These are phyloP conservation scores for Leptoclinus maculatus DNA, from an alignment of 2,797 vertebrate genomes.

Conservation along the genomic window DNA sequence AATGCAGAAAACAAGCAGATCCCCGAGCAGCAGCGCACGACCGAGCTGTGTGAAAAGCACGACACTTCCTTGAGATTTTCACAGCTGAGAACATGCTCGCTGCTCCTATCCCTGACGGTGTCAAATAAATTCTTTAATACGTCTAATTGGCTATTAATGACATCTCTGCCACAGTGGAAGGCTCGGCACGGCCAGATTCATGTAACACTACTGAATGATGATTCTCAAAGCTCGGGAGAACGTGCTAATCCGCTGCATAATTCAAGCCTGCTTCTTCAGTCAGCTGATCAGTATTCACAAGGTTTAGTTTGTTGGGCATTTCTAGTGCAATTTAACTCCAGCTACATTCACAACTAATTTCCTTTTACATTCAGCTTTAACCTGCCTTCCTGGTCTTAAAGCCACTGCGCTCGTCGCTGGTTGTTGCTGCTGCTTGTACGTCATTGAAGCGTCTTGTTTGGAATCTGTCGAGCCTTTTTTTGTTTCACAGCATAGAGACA, in stretches of 20 bases:
- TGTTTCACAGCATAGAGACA: slow-evolving; percentile 65
- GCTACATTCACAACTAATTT: slow-evolving; percentile 13
- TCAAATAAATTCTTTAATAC: slow-evolving; percentile 40
- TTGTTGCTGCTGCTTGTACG: slow-evolving; percentile 36
- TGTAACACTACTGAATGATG: slow-evolving; percentile 58
- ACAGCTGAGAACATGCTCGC: slow-evolving; percentile 17
- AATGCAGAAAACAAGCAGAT: slow-evolving; percentile 60
- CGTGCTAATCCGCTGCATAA: slow-evolving; percentile 68
- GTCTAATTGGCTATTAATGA: slow-evolving; percentile 75
- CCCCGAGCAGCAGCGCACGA: slow-evolving; percentile 55
- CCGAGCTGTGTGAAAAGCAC: slow-evolving; percentile 18
- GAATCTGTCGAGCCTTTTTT: slow-evolving; percentile 50
- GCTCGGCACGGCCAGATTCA: slow-evolving; percentile 39
- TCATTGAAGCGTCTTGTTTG: slow-evolving; percentile 30
- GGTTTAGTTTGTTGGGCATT: slow-evolving; percentile 29
- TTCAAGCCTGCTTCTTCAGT: slow-evolving; percentile 44
- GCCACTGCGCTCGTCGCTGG: not conserved
- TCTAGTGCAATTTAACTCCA: slow-evolving; percentile 5
- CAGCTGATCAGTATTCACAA: slow-evolving; percentile 55
- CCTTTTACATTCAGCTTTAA: slow-evolving; percentile 11
- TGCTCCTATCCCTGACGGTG: slow-evolving; percentile 24
- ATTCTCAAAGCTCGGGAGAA: slow-evolving; percentile 66
- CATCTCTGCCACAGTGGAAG: slow-evolving; percentile 51
- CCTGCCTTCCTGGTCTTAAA: not conserved
- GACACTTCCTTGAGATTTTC: not conserved